Evolutionary conservation across 92 coral and sea anemone genomes (phyloP).

Genomic region (Epizoanthus fatuus): DNA sequence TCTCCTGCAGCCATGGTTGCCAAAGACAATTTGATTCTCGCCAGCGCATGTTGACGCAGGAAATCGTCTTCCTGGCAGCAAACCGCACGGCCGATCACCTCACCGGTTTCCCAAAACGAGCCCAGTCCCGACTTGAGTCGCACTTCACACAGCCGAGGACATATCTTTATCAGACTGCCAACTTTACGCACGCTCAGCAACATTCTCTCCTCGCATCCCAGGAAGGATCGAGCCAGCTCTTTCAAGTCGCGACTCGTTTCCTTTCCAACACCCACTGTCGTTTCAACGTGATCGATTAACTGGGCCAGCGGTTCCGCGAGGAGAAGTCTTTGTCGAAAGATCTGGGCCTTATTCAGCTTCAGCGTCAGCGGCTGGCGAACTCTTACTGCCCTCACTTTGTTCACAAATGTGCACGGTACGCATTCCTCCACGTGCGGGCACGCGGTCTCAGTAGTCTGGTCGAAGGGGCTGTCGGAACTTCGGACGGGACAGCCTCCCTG

Average conservation of each 20-base stretch:
- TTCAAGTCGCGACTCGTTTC: background rate
- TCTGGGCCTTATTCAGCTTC: background rate
- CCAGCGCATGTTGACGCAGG: constrained; percentile 20
- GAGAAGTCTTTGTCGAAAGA: constrained; percentile 32
- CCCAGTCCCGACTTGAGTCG: constrained; percentile 28
- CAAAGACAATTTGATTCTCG: background rate
- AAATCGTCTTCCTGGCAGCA: constrained; percentile 21
- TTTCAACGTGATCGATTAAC: constrained; percentile 22
- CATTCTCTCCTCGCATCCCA: constrained; percentile 9
- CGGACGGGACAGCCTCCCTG: constrained; percentile 14
- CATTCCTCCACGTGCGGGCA: constrained; percentile 31
- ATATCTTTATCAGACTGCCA: constrained; percentile 21
- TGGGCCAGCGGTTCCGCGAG: constrained; percentile 27
- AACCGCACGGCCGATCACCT: constrained; percentile 37
- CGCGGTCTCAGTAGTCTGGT: constrained; percentile 1
- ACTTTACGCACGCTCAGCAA: background rate
- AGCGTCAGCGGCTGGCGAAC: background rate
- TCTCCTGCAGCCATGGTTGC: constrained; percentile 8
- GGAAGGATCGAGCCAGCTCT: constrained; percentile 1
- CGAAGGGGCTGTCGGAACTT: background rate
- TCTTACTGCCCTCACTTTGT: background rate
- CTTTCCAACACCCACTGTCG: constrained; percentile 3
- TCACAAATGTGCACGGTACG: constrained; percentile 38
- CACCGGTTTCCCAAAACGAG: constrained; percentile 10
- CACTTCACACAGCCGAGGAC: constrained; percentile 19